These are phyloP conservation scores for Petrophora chlorosata DNA, from an alignment of 2,888 invertebrate species.

Conservation along the genomic window DNA sequence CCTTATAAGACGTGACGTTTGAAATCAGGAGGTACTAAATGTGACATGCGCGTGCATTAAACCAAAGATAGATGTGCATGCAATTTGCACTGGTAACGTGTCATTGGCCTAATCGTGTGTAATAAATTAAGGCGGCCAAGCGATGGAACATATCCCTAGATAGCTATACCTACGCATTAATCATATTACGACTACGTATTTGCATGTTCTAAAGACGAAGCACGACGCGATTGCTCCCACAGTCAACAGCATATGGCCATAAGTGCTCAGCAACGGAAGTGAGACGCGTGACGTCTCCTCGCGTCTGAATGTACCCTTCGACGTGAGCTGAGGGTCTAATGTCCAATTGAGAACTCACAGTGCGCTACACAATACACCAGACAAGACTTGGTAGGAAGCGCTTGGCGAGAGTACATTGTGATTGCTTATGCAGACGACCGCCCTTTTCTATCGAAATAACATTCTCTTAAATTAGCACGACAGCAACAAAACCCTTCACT, in stretches of 20 bases:
- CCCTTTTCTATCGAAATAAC: constrained; percentile 35
- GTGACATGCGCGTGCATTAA: neutral
- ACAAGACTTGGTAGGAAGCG: constrained; percentile 44
- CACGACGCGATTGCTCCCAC: constrained; percentile 38
- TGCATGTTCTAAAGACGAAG: constrained; percentile 31
- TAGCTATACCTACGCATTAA: neutral
- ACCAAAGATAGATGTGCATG: constrained; percentile 16
- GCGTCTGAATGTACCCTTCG: constrained; percentile 52
- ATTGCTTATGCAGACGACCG: constrained; percentile 29
- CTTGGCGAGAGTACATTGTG: constrained; percentile 32
- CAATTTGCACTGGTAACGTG: constrained; percentile 20
- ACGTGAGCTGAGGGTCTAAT: constrained; percentile 70
- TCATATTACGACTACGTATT: too few species aligned
- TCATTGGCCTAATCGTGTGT: constrained; percentile 17
- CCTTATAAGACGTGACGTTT: constrained; percentile 6
- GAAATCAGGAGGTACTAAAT: constrained; percentile 6
- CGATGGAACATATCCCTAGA: neutral
- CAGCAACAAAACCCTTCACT: constrained; percentile 37
- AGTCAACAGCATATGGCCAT: constrained; percentile 49
- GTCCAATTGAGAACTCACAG: constrained; percentile 46
- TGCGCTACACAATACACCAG: constrained; percentile 39
- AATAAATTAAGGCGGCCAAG: constrained; percentile 10
- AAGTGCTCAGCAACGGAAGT: constrained; percentile 69
- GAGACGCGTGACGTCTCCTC: constrained; percentile 69
- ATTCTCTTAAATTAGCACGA: constrained; percentile 45